Percentiles rank a stretch among this genome's conserved stretches.
phyloP scores from a whole-genome alignment of 2,797 vertebrate species.

The Okamejei kenojei region DNA sequence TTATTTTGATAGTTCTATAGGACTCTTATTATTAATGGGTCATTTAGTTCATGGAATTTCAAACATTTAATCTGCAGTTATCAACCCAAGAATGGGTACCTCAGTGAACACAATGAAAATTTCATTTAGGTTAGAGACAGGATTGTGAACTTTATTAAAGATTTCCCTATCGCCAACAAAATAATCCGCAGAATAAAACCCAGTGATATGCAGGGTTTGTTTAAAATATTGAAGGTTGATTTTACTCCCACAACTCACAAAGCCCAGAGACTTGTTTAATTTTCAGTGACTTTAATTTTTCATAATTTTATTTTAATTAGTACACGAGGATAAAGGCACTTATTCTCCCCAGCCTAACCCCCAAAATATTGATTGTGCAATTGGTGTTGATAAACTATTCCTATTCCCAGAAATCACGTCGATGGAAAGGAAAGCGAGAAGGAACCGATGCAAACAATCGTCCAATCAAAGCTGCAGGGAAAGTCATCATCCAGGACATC shows the following conservation, averaged over 20 bases:
- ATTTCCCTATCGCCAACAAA: background rate
- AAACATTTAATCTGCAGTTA: background rate
- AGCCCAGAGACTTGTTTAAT: background rate
- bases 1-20: background rate
- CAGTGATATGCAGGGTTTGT: background rate
- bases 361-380: background rate
- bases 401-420: constrained; percentile 76
- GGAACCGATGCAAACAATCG: constrained; percentile 70
- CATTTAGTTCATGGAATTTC: background rate
- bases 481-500: constrained; percentile 92
- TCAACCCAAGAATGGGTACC: background rate
- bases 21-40: no score
- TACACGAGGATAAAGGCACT: background rate
- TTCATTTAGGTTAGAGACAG: background rate
- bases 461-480: constrained; percentile 87
- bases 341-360: background rate
- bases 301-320: background rate
- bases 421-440: constrained; percentile 89
- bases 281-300: background rate
- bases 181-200: background rate
- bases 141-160: background rate
- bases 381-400: background rate
- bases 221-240: background rate
- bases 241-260: background rate
- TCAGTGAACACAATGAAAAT: background rate